A percentile compares a stretch with the other conserved stretches of the same genome.
Conservation (phyloP, 2,113 vertebrate species). For the Sapayoa aenigma region DNA sequence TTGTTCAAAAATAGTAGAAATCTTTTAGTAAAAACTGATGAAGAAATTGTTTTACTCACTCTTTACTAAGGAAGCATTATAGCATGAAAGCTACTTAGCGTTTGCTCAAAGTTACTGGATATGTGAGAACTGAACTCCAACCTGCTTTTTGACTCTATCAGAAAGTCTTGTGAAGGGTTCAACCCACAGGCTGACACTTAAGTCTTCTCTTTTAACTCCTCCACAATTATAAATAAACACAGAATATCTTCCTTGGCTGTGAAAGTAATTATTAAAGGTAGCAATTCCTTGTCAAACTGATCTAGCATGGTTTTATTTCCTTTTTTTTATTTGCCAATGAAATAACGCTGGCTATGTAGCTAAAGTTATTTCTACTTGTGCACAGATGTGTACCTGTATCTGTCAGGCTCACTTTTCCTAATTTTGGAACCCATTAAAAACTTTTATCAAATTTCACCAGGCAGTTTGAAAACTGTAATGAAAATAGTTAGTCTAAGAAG, state of each 20-base stretch:
- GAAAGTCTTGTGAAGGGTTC: neutral
- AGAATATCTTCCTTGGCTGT: neutral
- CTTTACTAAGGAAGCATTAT: conserved; percentile 33
- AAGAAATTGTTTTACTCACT: neutral
- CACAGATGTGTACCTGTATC: neutral
- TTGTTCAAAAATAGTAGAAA: neutral
- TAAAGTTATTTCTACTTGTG: neutral
- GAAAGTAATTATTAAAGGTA: neutral
- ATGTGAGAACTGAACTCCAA: neutral
- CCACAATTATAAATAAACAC: neutral
- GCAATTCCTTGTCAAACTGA: neutral
- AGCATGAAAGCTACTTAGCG: neutral
- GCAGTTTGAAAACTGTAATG: neutral
- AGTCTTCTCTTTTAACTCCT: neutral
- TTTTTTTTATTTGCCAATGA: neutral
- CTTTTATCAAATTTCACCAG: neutral
- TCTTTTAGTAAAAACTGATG: conserved; percentile 4
- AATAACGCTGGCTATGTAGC: neutral
- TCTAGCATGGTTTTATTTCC: neutral
- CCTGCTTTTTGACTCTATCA: neutral
- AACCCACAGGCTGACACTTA: neutral
- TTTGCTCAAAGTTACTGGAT: neutral
- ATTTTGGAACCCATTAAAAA: neutral
- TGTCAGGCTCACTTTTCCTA: neutral
- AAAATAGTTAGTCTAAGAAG: neutral